These are phyloP conservation scores for Forficula auricularia DNA, from an alignment of 1,140 invertebrate genomes.

Conservation along the genomic window DNA sequence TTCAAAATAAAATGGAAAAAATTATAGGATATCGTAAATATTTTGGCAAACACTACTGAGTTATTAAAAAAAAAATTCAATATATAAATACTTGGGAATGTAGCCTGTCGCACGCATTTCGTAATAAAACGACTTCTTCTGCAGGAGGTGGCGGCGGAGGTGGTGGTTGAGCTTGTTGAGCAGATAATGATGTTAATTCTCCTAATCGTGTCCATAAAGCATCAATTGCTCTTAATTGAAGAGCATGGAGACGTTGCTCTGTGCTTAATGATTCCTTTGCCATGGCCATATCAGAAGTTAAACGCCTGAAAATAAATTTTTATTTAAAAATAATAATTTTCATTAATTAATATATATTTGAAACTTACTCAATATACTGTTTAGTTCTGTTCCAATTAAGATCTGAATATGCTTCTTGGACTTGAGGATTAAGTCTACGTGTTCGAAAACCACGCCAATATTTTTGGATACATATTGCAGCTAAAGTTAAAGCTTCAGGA, in stretches of 20 bases:
- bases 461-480: slow-evolving; percentile 68
- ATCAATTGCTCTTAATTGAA: neutral
- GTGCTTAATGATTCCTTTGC: neutral
- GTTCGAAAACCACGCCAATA: slow-evolving; percentile 75
- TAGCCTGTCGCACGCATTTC: slow-evolving; percentile 6
- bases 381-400: slow-evolving; percentile 62
- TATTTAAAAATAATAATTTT: neutral
- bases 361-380: slow-evolving; percentile 66
- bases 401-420: slow-evolving; percentile 51
- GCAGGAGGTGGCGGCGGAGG: slow-evolving; percentile 22
- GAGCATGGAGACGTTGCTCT: neutral
- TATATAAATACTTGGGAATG: neutral
- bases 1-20: too few relatives aligned
- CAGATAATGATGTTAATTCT: slow-evolving; percentile 1
- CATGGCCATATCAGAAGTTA: neutral
- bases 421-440: slow-evolving; percentile 55
- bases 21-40: too few relatives aligned
- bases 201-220: too few relatives aligned
- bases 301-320: slow-evolving; percentile 2
- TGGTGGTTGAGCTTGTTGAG: neutral
- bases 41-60: too few relatives aligned
- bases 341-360: neutral
- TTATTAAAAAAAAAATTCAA: too few relatives aligned
- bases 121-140: slow-evolving; percentile 14
- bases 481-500: slow-evolving; percentile 26